phyloP scores from a whole-genome alignment of 2,797 vertebrate species.

The Gymnocypris eckloni region DNA sequence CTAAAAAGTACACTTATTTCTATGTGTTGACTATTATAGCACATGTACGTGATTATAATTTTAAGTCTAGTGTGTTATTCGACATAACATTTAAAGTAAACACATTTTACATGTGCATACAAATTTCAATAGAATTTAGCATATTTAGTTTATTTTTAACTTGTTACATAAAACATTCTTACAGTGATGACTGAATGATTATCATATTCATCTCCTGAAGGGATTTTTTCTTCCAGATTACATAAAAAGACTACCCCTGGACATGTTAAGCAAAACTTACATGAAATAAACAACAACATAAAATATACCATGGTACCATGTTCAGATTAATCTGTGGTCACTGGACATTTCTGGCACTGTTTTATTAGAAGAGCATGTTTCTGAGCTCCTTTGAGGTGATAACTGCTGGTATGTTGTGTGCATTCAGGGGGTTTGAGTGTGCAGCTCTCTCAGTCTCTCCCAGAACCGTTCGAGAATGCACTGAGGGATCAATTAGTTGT shows the following conservation, averaged over 20 bases:
- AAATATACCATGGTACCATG: neutral
- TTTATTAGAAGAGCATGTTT: neutral
- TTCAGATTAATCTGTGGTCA: neutral
- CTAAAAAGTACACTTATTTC: neutral
- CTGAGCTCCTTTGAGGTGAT: neutral
- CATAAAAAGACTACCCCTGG: neutral
- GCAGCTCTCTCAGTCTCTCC: slow-evolving; percentile 43
- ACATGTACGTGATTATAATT: too few species aligned
- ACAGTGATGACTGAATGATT: neutral
- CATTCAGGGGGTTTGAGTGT: slow-evolving; percentile 7
- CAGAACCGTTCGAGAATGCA: slow-evolving; percentile 52
- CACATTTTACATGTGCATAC: neutral
- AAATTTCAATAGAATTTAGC: neutral
- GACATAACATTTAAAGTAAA: too few species aligned
- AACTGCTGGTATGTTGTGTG: neutral
- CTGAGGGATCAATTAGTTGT: slow-evolving; percentile 69
- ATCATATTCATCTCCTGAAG: neutral
- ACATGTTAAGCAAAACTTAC: neutral
- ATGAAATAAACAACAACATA: neutral
- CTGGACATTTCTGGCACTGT: neutral
- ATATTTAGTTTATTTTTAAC: neutral
- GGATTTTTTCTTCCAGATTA: neutral
- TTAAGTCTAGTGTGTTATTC: too few species aligned
- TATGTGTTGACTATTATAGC: too few species aligned
- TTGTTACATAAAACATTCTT: neutral